Conservation (phyloP, 2,888 invertebrate species). For the Girardia tigrina region DNA sequence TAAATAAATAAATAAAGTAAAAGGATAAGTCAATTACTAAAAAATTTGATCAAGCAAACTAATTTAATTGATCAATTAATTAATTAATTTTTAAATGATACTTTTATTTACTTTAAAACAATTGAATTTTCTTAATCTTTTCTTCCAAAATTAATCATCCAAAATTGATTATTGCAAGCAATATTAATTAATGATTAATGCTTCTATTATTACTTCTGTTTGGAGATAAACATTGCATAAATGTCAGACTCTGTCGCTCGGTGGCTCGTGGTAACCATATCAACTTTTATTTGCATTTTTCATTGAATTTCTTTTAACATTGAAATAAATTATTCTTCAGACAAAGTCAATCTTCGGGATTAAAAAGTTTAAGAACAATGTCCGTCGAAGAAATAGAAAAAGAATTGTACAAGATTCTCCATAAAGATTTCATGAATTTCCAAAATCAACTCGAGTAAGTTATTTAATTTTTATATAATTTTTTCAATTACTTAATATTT, state of each 20-base stretch:
- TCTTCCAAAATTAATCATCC: no score
- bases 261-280: no score
- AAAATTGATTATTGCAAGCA: no score
- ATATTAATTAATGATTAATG: background rate
- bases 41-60: no score
- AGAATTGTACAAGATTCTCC: background rate
- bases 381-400: background rate
- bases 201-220: background rate
- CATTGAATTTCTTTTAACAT: background rate
- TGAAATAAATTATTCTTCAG: background rate
- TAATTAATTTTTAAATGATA: no score
- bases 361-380: slow-evolving; percentile 7
- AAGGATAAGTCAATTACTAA: no score
- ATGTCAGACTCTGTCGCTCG: background rate
- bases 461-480: no score
- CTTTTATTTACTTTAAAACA: no score
- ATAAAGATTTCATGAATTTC: slow-evolving; percentile 10
- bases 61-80: no score
- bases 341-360: background rate
- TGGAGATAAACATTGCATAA: background rate
- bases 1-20: no score
- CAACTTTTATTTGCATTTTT: background rate
- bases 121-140: no score
- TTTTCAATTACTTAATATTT: no score
- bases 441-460: slow-evolving; percentile 15